Conservation (phyloP, 2,888 invertebrate species). For the Acrobasis suavella region DNA sequence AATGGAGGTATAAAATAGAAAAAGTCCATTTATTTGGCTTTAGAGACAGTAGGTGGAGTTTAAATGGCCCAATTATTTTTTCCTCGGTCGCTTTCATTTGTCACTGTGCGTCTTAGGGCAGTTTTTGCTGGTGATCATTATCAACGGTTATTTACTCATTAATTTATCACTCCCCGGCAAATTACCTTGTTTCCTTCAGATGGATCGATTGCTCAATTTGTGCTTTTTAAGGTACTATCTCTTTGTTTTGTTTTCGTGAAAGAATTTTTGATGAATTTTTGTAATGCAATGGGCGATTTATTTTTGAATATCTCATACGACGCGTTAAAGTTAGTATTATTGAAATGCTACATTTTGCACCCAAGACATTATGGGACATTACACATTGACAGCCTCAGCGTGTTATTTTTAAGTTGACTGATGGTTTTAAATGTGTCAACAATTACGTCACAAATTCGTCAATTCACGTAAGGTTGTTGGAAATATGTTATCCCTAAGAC, state of each 20-base stretch:
- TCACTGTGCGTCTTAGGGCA: slow-evolving; percentile 49
- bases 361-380: too few species aligned
- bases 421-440: too few species aligned
- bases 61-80: slow-evolving; percentile 69
- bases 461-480: too few species aligned
- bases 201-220: slow-evolving; percentile 46
- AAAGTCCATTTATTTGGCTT: slow-evolving; percentile 65
- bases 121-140: slow-evolving; percentile 68
- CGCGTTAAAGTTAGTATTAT: too few species aligned
- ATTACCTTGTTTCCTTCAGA: slow-evolving; percentile 57
- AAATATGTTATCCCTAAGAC: too few species aligned
- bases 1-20: slow-evolving; percentile 37
- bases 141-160: slow-evolving; percentile 74
- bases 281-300: not conserved
- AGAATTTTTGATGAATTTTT: not conserved
- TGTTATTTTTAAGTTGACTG: too few species aligned
- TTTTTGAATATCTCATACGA: not conserved
- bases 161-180: slow-evolving; percentile 73
- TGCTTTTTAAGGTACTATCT: slow-evolving; percentile 30
- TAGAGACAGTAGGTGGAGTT: slow-evolving; percentile 53
- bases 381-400: too few species aligned
- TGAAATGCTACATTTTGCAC: too few species aligned
- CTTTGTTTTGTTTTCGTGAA: slow-evolving; percentile 20
- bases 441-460: too few species aligned
- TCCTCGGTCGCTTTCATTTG: slow-evolving; percentile 60